Percentiles rank a stretch among this genome's conserved stretches.
These are phyloP conservation scores for Sycobia sp. DNA, from an alignment of 1,140 invertebrate species.

Conservation along the genomic window DNA sequence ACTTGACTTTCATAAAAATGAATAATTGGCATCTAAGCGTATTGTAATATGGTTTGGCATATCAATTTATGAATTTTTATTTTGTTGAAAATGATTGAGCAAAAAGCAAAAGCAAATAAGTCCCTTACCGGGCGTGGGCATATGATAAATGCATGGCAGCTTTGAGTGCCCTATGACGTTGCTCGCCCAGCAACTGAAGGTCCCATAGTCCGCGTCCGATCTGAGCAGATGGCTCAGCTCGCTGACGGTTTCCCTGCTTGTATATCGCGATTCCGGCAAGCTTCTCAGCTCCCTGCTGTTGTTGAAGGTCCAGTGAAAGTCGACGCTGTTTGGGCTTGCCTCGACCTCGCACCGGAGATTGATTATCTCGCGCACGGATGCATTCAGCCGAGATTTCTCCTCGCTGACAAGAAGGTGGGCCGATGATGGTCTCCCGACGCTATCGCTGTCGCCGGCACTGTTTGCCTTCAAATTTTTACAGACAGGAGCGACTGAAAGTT, in stretches of 20 bases:
- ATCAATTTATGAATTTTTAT: too few relatives aligned
- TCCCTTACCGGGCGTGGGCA: slow-evolving; percentile 75
- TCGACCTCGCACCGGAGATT: slow-evolving; percentile 68
- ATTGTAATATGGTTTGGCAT: too few relatives aligned
- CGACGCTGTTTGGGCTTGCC: slow-evolving; percentile 64
- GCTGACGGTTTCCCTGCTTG: slow-evolving; percentile 60
- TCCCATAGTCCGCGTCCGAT: slow-evolving; percentile 75
- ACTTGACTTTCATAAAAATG: too few relatives aligned
- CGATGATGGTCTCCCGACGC: neutral
- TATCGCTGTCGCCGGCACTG: neutral
- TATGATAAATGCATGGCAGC: slow-evolving; percentile 78
- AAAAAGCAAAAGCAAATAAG: too few relatives aligned
- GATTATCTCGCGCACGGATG: slow-evolving; percentile 50
- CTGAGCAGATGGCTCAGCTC: slow-evolving; percentile 65
- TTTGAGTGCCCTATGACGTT: slow-evolving; percentile 76
- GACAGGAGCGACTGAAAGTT: slow-evolving; percentile 62
- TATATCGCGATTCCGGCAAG: slow-evolving; percentile 58
- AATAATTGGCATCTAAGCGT: too few relatives aligned
- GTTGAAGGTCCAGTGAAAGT: slow-evolving; percentile 69
- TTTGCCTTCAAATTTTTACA: slow-evolving; percentile 57
- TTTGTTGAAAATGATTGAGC: too few relatives aligned
- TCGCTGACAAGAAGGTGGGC: neutral
- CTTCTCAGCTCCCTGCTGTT: slow-evolving; percentile 63
- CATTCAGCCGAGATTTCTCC: neutral
- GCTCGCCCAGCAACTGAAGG: slow-evolving; percentile 76